These are phyloP conservation scores for Apocrypta bakeri DNA, from an alignment of 1,140 invertebrate genomes.

Conservation along the genomic window DNA sequence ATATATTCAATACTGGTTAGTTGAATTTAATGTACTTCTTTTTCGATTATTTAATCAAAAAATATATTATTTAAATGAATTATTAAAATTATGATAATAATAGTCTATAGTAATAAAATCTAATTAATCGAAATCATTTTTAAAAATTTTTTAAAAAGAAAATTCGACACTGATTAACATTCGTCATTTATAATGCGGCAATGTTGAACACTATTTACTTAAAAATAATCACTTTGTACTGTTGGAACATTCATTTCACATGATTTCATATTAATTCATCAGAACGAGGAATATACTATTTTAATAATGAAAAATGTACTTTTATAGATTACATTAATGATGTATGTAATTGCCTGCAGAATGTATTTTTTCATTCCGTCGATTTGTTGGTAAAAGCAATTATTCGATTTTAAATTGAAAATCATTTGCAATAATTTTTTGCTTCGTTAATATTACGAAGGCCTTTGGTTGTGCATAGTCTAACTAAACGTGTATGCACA, in stretches of 20 bases:
- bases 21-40: constrained; percentile 40
- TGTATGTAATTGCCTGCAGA: too few species aligned
- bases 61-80: constrained; percentile 47
- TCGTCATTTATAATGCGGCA: constrained; percentile 33
- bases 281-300: constrained; percentile 22
- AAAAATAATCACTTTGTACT: constrained; percentile 46
- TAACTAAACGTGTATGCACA: constrained; percentile 17
- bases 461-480: constrained; percentile 17
- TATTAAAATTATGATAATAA: constrained; percentile 27
- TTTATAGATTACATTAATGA: too few species aligned
- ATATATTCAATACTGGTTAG: constrained; percentile 43
- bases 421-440: constrained; percentile 15
- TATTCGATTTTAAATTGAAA: constrained; percentile 44
- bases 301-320: too few species aligned
- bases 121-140: constrained; percentile 46
- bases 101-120: constrained; percentile 41
- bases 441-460: constrained; percentile 16
- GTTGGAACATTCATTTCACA: constrained; percentile 38
- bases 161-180: constrained; percentile 19
- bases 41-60: constrained; percentile 32
- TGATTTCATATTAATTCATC: constrained; percentile 26
- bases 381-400: constrained; percentile 34
- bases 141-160: constrained; percentile 35
- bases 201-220: constrained; percentile 40
- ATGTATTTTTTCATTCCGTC: constrained; percentile 17